Conservation (phyloP, 2,113 vertebrate species). For the Hyaena hyaena region DNA sequence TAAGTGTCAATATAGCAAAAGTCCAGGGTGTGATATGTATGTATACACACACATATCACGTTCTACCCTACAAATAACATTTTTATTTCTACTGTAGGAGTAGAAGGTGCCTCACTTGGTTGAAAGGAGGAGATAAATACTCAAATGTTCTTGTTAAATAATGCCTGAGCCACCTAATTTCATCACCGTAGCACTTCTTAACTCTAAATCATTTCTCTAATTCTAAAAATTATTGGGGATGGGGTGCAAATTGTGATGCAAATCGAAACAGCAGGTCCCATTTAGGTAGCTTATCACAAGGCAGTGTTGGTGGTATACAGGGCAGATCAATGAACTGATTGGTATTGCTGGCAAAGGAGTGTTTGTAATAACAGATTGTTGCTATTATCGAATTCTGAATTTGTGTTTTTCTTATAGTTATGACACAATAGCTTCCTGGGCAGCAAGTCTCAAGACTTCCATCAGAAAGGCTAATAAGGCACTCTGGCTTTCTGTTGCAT, state of each 20-base stretch:
- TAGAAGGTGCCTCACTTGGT: background rate
- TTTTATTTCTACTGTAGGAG: background rate
- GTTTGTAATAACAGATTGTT: background rate
- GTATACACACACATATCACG: background rate
- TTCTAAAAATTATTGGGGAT: background rate
- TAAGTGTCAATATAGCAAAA: background rate
- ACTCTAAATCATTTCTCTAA: background rate
- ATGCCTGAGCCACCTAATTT: background rate
- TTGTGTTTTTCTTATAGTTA: constrained; percentile 68
- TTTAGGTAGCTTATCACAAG: background rate
- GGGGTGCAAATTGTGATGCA: background rate
- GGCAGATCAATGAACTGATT: background rate
- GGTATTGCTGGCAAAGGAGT: background rate
- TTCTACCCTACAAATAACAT: background rate
- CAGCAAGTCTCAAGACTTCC: constrained; percentile 74
- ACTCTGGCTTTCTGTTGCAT: constrained; percentile 87
- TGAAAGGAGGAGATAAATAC: background rate
- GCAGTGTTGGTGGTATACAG: no score
- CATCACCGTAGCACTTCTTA: background rate
- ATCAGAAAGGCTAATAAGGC: constrained; percentile 84
- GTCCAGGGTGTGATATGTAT: background rate
- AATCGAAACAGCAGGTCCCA: background rate
- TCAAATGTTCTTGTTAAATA: background rate
- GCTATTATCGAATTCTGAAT: background rate
- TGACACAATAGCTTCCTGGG: constrained; percentile 67